Base-by-base conservation (phyloP, 2,113 vertebrate genomes). In the Dicaeum eximium region DNA sequence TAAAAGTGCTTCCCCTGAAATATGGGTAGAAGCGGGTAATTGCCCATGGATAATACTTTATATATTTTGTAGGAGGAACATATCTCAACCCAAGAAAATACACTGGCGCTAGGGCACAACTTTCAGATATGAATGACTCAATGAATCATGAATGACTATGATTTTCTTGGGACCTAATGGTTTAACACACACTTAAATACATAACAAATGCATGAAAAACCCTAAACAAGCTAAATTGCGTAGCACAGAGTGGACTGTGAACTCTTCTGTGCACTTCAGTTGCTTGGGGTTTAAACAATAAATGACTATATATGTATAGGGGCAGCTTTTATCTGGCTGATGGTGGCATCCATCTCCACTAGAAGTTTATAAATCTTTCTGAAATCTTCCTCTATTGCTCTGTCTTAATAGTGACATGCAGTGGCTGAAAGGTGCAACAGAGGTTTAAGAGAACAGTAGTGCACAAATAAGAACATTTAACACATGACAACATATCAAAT, bases 21-120 rank as follows among this genome's bases (percentile, higher is more conserved):
- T 96, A 97, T 96, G 92, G 93, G 88, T 91, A 92, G 95, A 94
- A 97, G 90, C 2, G 57, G 95, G 96, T 97, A 97, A 97, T 97
- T 97, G 95, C 92, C 97, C 96, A 92, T 97, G 96, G 96, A 97
- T 97, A 97, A 97, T 96, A 97, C 94, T 96, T 97, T 91, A 95
- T 96, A 97, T 97, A 97, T 97, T 96, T 97, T 96, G 97, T 97
- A 95, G 96, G 95, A 96, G 85, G 95, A 97, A 96, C 96, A 92
- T 96, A 94, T 92, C 96, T 97, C 95, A 95, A 83, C 80, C 92
- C 87, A 92, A 96, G 94, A 96, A 97, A 95, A 96, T 77, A 96
- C 92, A 95, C 71, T 91, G 86, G 80, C 0, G 1, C 88, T 80
- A 92, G 92, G 95, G 92, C 93, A 95, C 95, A 96, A 92, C 95